Evolutionary conservation across 2,797 vertebrate genomes (phyloP).

Genomic region (Micrastur ruficollis): DNA sequence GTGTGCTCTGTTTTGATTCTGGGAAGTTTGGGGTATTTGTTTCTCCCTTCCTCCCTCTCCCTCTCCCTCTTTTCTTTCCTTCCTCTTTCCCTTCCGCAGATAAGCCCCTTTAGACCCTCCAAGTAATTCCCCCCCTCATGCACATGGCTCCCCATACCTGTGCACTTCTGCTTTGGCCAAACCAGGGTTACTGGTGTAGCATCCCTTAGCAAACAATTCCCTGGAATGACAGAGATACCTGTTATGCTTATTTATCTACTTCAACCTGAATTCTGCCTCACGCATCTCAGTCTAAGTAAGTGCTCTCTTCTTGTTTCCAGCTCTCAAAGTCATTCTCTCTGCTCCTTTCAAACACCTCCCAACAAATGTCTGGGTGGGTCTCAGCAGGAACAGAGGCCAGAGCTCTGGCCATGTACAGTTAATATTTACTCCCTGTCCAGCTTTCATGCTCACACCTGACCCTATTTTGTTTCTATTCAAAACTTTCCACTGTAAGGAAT

Average conservation of each 20-base stretch:
- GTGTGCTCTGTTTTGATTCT: not conserved
- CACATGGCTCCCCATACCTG: fast-evolving
- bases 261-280: not conserved
- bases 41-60: too few species aligned
- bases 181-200: not conserved
- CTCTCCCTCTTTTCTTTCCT: not conserved
- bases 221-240: not conserved
- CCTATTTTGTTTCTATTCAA: not conserved
- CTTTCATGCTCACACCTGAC: not conserved
- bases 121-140: not conserved
- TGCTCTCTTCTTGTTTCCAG: not conserved
- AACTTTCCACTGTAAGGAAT: not conserved
- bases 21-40: too few species aligned
- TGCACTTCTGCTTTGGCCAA: not conserved
- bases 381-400: not conserved
- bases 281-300: not conserved
- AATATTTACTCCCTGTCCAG: not conserved
- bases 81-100: not conserved
- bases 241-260: not conserved
- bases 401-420: not conserved
- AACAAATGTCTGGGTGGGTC: not conserved
- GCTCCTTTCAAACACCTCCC: not conserved
- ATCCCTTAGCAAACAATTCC: not conserved
- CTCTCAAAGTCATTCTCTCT: not conserved
- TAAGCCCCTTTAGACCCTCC: not conserved